Conservation (phyloP, 2,888 invertebrate species). For the Latrodectus hesperus region DNA sequence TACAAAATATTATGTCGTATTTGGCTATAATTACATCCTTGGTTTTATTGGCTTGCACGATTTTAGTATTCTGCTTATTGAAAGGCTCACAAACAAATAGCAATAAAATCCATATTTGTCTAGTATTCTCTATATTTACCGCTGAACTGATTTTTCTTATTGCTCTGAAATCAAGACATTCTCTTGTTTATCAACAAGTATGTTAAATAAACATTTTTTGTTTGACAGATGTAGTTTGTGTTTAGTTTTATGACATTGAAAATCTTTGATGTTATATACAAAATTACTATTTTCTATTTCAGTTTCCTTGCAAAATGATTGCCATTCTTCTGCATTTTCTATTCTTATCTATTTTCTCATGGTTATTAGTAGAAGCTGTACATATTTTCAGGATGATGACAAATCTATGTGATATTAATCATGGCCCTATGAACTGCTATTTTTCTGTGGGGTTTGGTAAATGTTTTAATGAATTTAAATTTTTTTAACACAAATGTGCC, state of each 20-base stretch:
- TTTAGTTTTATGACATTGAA: not conserved
- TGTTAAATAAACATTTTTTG: conserved; percentile 49
- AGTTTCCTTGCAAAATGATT: conserved; percentile 89
- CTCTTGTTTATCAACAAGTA: conserved; percentile 87
- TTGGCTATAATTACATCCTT: conserved; percentile 90
- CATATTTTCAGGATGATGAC: conserved; percentile 95
- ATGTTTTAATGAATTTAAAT: not conserved
- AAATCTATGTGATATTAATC: conserved; percentile 96
- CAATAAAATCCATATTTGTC: conserved; percentile 93
- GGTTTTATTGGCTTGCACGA: conserved; percentile 84
- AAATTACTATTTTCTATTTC: conserved; percentile 72
- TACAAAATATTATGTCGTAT: conserved; percentile 91
- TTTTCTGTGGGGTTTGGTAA: conserved; percentile 91
- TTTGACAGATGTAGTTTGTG: not conserved
- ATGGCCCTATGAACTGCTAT: conserved; percentile 92
- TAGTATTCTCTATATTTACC: conserved; percentile 89
- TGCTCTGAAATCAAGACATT: conserved; percentile 87
- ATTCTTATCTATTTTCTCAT: conserved; percentile 91
- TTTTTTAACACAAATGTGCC: not conserved
- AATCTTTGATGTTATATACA: not conserved
- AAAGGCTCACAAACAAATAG: conserved; percentile 84
- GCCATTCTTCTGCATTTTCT: conserved; percentile 94
- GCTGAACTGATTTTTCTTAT: conserved; percentile 89
- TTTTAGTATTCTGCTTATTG: conserved; percentile 86
- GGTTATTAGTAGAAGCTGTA: conserved; percentile 93